Base-by-base conservation (phyloP, 1,140 invertebrate species). In the Eueides isabella region DNA sequence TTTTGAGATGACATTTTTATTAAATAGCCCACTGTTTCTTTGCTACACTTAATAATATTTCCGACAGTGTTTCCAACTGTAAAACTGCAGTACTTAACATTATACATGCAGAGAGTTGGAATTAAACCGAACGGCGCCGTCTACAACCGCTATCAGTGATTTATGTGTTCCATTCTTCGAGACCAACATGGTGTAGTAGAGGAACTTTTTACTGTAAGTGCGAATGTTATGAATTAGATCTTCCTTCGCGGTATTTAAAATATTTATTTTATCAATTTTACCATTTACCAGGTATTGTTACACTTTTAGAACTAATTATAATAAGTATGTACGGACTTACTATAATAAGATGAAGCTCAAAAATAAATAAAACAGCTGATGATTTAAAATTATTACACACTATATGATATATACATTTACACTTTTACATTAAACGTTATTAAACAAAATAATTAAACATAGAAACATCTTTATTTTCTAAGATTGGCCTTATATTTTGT, bases 121-220 rank as follows among this genome's bases (percentile, higher is more conserved):
- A 87, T 83, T 83, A 85, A 82, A 86, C 82, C 81, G 72, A 83
- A 82, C 67, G 83, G 85, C 85, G 82, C 84, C 84, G 86, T 79
- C 85, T 88, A 80, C 82, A 80, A 86, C 85, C 79, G 76, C 79
- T 80, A 80, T 76, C 77, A 74, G 75, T 89, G 87, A 91, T 91
- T 91, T 89, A 91, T 89, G 84, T 82, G 79, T 87, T 85, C 86
- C 83, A 89, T 89, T 91, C 80, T 85, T 84, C 83, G 82, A 88
- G 86, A 85, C 87, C 86, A 87, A 81, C 79, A 82, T 61, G n/a
- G 19, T 19, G n/a, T 16, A 19, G 41, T 44, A 7, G n/a, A 44
- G 5, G n/a, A 44, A 1, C 14, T 5, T 44, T 4, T 44, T 4
- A 44, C 38, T 44, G n/a, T 2, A 0, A 7, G 2, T 16, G n/a